Evolutionary conservation across 2,113 vertebrate genomes (phyloP).

Genomic region (Oostethus manadensis): DNA sequence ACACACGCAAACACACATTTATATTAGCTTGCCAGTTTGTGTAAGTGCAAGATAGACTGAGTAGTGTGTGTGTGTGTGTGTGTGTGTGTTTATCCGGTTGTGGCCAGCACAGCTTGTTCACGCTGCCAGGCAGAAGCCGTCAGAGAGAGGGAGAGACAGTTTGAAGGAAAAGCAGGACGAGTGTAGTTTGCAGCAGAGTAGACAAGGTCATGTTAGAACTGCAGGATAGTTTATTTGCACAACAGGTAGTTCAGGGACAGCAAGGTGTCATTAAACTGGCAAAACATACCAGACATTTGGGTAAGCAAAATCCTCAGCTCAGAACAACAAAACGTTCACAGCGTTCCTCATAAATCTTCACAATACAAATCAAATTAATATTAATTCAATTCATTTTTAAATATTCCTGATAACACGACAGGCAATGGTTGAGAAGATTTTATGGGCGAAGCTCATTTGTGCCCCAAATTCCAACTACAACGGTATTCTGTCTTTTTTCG

Average conservation of each 20-base stretch:
- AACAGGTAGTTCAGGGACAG: slow-evolving; percentile 47
- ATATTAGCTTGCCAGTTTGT: slow-evolving; percentile 41
- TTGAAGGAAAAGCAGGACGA: slow-evolving; percentile 52
- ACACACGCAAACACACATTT: slow-evolving; percentile 31
- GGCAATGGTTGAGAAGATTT: too few species aligned
- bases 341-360: too few species aligned
- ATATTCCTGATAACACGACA: too few species aligned
- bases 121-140: slow-evolving; percentile 53
- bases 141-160: slow-evolving; percentile 22
- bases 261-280: slow-evolving; percentile 16
- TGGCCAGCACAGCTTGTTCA: slow-evolving; percentile 57
- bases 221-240: slow-evolving; percentile 49
- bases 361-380: too few species aligned
- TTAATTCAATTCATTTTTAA: too few species aligned
- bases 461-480: too few species aligned
- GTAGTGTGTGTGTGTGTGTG: slow-evolving; percentile 23
- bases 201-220: slow-evolving; percentile 55
- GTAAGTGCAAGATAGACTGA: slow-evolving; percentile 18
- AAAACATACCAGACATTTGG: slow-evolving; percentile 5
- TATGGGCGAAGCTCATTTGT: too few species aligned
- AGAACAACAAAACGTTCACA: too few species aligned
- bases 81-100: slow-evolving; percentile 36
- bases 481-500: too few species aligned
- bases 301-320: background rate
- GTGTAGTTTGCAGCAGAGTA: slow-evolving; percentile 43